A percentile compares a stretch with the other conserved stretches of the same genome.
Evolutionary conservation across 1,140 invertebrate species (phyloP).

Genomic region (Lepidotrigona ventralis): DNA sequence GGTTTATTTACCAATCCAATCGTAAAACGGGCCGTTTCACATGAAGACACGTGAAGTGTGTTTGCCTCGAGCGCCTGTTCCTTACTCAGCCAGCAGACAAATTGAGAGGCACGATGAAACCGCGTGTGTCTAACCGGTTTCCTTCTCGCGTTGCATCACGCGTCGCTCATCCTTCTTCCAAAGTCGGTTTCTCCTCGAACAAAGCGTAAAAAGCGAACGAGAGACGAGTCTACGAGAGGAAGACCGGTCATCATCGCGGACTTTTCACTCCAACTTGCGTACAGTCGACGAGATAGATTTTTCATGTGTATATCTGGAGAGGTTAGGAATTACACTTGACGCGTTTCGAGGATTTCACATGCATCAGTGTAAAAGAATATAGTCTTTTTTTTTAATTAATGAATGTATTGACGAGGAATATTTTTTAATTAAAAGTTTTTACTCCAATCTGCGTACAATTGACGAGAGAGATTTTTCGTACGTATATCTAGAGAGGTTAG

Average conservation of each 20-base stretch:
- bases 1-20: background rate
- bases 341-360: background rate
- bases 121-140: slow-evolving; percentile 19
- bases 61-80: background rate
- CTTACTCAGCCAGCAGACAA: slow-evolving; percentile 6
- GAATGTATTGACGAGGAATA: too few relatives aligned
- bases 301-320: background rate
- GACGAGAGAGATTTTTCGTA: too few relatives aligned
- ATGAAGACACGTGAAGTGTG: background rate
- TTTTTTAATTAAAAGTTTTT: too few relatives aligned
- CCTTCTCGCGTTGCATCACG: slow-evolving; percentile 38
- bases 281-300: background rate
- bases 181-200: slow-evolving; percentile 25
- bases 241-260: background rate
- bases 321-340: background rate
- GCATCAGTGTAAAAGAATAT: too few relatives aligned
- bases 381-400: too few relatives aligned
- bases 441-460: too few relatives aligned
- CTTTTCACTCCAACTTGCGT: slow-evolving; percentile 10
- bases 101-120: slow-evolving; percentile 28
- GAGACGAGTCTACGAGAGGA: slow-evolving; percentile 8
- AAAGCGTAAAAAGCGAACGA: slow-evolving; percentile 19
- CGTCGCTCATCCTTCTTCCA: slow-evolving; percentile 26
- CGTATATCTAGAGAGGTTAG: too few relatives aligned
- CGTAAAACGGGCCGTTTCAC: background rate